Percentiles rank a stretch among this genome's conserved stretches.
Evolutionary conservation across 2,113 vertebrate genomes (phyloP).

Genomic region (Cinclus cinclus): DNA sequence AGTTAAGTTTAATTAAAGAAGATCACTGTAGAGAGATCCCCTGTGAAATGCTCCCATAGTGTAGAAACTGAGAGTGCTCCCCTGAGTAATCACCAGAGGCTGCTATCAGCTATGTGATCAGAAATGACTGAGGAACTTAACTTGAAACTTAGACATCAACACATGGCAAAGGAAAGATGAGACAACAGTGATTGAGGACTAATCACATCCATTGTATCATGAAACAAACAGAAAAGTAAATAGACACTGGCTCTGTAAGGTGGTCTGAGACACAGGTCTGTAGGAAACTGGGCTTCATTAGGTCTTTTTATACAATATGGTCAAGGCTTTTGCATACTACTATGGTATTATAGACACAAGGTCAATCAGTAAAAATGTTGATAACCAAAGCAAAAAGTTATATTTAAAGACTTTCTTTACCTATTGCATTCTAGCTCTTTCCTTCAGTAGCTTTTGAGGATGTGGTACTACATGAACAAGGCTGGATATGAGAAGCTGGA

Average conservation of each 20-base stretch:
- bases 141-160: background rate
- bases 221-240: background rate
- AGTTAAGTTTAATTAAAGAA: constrained; percentile 35
- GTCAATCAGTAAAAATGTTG: background rate
- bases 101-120: background rate
- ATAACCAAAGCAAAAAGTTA: background rate
- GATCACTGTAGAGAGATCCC: background rate
- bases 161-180: background rate
- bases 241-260: background rate
- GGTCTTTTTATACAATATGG: background rate
- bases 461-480: background rate
- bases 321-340: background rate
- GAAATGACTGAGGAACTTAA: background rate
- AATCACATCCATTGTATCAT: accelerated
- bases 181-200: background rate
- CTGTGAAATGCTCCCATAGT: background rate
- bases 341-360: background rate
- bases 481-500: background rate
- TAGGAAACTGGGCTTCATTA: background rate
- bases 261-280: background rate
- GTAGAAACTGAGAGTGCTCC: background rate
- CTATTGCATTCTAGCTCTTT: background rate
- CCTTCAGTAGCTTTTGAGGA: background rate
- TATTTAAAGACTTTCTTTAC: background rate
- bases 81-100: background rate